These are phyloP conservation scores for Therioaphis trifolii DNA, from an alignment of 2,888 invertebrate species.

Conservation along the genomic window DNA sequence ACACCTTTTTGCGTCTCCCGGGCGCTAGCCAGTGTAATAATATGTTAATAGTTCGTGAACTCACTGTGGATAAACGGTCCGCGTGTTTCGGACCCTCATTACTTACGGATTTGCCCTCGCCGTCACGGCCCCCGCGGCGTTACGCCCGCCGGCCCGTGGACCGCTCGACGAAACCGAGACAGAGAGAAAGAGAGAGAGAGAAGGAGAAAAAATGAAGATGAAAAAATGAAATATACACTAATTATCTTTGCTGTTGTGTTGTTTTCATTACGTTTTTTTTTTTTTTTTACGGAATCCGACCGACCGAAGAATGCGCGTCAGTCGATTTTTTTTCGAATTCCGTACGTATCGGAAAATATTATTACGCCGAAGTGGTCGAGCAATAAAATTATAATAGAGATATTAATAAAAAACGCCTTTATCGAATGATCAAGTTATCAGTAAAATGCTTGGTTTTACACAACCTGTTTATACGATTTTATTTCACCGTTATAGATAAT, in stretches of 20 bases:
- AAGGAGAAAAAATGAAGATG: background rate
- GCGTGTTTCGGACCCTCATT: background rate
- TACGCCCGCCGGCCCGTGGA: too few species aligned
- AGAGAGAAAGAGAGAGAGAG: background rate
- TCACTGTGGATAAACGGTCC: background rate
- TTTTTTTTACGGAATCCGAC: background rate
- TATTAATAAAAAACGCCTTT: background rate
- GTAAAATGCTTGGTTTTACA: too few species aligned
- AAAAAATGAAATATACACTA: background rate
- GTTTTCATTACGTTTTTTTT: background rate
- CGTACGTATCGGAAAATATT: background rate
- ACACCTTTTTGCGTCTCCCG: background rate
- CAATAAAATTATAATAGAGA: background rate
- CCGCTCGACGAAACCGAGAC: too few species aligned
- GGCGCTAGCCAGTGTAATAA: background rate
- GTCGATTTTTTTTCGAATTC: background rate
- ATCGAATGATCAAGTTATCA: background rate
- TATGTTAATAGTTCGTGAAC: conserved; percentile 2
- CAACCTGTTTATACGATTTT: too few species aligned
- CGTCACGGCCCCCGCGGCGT: background rate
- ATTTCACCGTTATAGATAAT: too few species aligned
- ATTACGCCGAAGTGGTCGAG: background rate
- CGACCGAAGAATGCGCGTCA: background rate
- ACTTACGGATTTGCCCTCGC: background rate
- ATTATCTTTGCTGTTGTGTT: too few species aligned